Evolutionary conservation across 2,113 vertebrate genomes (phyloP).

Genomic region (Kryptolebias marmoratus): DNA sequence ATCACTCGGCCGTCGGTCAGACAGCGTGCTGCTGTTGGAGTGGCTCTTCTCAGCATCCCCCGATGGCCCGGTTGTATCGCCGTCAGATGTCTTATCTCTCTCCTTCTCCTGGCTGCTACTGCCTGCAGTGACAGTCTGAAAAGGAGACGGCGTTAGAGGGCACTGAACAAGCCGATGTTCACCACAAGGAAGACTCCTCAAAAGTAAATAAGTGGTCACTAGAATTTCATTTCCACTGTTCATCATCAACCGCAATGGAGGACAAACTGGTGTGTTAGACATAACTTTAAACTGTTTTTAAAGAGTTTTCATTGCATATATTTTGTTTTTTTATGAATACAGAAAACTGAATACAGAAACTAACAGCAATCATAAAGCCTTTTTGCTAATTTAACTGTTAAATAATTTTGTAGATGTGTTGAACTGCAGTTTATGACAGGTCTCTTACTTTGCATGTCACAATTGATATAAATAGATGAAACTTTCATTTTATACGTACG

Average conservation of each 20-base stretch:
- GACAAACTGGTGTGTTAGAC: too few species aligned
- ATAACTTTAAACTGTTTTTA: background rate
- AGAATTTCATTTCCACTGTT: background rate
- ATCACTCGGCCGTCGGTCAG: slow-evolving; percentile 88
- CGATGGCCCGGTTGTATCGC: slow-evolving; percentile 63
- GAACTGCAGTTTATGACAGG: background rate
- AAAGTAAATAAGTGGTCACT: background rate
- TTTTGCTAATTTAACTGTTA: background rate
- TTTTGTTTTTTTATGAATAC: background rate
- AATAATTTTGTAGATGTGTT: background rate
- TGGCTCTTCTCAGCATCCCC: slow-evolving; percentile 88
- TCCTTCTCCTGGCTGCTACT: slow-evolving; percentile 85
- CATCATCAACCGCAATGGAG: too few species aligned
- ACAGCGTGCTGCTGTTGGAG: slow-evolving; percentile 91
- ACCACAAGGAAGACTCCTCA: background rate
- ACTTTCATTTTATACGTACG: background rate
- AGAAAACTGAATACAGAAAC: background rate
- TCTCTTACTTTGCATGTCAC: background rate
- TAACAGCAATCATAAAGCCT: background rate
- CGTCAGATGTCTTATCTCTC: slow-evolving; percentile 80
- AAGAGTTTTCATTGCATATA: background rate
- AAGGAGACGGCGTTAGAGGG: slow-evolving; percentile 16
- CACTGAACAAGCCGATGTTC: background rate
- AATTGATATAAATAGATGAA: background rate
- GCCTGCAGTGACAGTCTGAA: slow-evolving; percentile 84